Evolutionary conservation across 2,113 vertebrate species (phyloP).

Genomic region (Centropus bengalensis): DNA sequence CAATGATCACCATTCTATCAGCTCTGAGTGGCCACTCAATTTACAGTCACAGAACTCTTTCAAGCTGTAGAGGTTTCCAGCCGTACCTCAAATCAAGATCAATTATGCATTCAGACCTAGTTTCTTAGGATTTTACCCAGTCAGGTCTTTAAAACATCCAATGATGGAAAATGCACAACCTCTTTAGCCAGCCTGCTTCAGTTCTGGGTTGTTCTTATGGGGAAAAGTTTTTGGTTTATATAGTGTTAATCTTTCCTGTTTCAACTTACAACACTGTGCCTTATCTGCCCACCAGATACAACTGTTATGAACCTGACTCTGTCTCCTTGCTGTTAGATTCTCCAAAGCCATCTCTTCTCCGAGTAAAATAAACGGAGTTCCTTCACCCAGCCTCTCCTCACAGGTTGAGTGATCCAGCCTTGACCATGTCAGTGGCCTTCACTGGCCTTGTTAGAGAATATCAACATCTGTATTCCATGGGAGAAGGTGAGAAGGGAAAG

Average conservation of each 20-base stretch:
- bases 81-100: neutral
- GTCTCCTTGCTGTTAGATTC: neutral
- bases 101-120: neutral
- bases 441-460: neutral
- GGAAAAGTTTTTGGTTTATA: neutral
- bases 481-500: neutral
- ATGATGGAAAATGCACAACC: neutral
- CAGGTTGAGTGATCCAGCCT: neutral
- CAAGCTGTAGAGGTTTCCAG: neutral
- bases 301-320: neutral
- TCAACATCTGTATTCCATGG: neutral
- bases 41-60: neutral
- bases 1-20: neutral
- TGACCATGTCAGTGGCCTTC: neutral
- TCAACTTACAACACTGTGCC: neutral
- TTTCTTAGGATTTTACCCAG: neutral
- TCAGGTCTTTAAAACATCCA: neutral
- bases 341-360: neutral
- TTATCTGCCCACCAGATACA: neutral
- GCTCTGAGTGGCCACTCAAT: neutral
- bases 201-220: neutral
- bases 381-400: neutral
- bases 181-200: neutral
- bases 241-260: neutral
- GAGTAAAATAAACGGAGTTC: neutral